These are phyloP conservation scores for Tetanocera ferruginea DNA, from an alignment of 2,888 invertebrate species.

Conservation along the genomic window DNA sequence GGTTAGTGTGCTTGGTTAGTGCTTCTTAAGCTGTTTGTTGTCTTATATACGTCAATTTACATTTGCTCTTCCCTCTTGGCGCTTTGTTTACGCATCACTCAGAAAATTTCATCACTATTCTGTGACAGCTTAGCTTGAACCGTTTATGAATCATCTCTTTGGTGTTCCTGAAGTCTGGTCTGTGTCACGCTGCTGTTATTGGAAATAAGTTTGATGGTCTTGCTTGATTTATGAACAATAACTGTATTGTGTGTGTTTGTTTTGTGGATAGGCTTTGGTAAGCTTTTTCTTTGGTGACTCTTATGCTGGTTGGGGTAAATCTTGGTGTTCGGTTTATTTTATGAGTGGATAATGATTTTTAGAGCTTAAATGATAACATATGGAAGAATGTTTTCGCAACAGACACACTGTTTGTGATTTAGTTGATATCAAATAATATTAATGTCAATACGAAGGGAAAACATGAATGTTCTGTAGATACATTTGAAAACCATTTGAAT, in stretches of 20 bases:
- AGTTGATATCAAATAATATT: too few relatives aligned
- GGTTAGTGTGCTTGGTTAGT: background rate
- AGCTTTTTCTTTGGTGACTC: too few relatives aligned
- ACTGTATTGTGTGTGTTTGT: background rate
- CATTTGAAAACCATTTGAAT: too few relatives aligned
- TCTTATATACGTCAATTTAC: background rate
- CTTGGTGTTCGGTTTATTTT: too few relatives aligned
- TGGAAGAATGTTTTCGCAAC: too few relatives aligned
- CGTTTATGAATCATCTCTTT: constrained; percentile 28
- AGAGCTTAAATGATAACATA: too few relatives aligned
- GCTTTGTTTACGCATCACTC: background rate
- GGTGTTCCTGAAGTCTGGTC: background rate
- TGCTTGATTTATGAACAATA: constrained; percentile 1
- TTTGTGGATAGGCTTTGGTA: too few relatives aligned
- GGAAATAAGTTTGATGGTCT: background rate
- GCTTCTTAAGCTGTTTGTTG: background rate
- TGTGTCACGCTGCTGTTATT: constrained; percentile 14
- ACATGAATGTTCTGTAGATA: too few relatives aligned
- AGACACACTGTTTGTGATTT: too few relatives aligned
- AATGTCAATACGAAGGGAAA: background rate
- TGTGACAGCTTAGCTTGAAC: constrained; percentile 3
- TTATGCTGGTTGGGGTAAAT: too few relatives aligned
- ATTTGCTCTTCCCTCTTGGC: background rate
- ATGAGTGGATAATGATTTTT: too few relatives aligned
- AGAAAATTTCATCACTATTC: background rate